Conservation (phyloP, 2,888 invertebrate genomes). For the Hypomecis atomaria region DNA sequence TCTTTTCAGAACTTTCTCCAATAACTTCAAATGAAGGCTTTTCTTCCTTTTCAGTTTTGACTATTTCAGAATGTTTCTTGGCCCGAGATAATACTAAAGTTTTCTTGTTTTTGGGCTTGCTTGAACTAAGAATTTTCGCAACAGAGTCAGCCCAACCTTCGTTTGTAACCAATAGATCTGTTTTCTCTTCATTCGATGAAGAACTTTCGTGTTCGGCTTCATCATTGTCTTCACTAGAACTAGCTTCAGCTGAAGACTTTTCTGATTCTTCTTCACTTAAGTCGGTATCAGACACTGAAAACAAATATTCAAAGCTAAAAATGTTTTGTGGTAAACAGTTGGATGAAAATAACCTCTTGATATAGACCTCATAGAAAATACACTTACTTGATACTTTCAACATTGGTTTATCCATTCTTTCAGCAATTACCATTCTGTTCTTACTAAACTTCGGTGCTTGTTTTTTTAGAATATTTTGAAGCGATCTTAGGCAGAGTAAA, state of each 20-base stretch:
- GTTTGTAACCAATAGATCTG: slow-evolving; percentile 75
- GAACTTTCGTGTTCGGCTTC: slow-evolving; percentile 52
- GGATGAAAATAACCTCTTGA: background rate
- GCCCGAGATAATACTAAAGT: slow-evolving; percentile 91
- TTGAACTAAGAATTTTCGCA: slow-evolving; percentile 90
- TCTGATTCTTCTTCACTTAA: slow-evolving; percentile 60
- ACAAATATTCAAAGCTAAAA: background rate
- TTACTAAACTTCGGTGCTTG: background rate
- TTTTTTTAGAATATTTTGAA: background rate
- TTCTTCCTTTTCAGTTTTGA: slow-evolving; percentile 73
- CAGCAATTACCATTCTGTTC: slow-evolving; percentile 61
- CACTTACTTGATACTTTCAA: slow-evolving; percentile 68
- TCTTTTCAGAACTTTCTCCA: slow-evolving; percentile 81
- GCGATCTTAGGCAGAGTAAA: background rate
- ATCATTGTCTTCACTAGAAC: slow-evolving; percentile 45
- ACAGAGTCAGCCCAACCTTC: slow-evolving; percentile 93
- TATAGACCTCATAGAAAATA: background rate
- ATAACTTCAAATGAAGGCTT: slow-evolving; percentile 88
- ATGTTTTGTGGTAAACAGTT: background rate
- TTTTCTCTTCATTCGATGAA: slow-evolving; percentile 44
- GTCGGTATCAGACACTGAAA: slow-evolving; percentile 57
- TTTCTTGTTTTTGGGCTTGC: slow-evolving; percentile 90
- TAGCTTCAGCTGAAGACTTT: slow-evolving; percentile 58
- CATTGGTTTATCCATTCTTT: slow-evolving; percentile 62
- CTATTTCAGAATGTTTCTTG: slow-evolving; percentile 87